phyloP scores from a whole-genome alignment of 1,140 invertebrate genomes.

The Diploscapter pachys region DNA sequence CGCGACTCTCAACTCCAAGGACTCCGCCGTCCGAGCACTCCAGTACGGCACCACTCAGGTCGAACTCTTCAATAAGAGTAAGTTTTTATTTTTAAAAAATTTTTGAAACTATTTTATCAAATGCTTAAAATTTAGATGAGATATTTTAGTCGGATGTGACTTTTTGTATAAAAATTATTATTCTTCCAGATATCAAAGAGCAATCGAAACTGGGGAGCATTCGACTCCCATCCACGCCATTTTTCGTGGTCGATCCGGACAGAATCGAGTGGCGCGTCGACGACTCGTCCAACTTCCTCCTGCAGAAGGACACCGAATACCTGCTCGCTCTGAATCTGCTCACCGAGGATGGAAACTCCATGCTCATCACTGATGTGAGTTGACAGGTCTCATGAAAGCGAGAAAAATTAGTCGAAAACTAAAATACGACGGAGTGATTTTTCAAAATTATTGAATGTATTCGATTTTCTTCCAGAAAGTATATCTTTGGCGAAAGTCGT shows the following conservation, averaged over 20 bases:
- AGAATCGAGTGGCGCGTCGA: conserved; percentile 45
- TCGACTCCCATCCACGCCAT: conserved; percentile 61
- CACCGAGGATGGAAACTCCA: conserved; percentile 66
- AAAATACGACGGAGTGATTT: too few species aligned
- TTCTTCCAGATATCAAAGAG: conserved; percentile 53
- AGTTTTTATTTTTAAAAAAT: conserved; percentile 47
- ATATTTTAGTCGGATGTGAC: conserved; percentile 3
- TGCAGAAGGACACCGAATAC: conserved; percentile 70
- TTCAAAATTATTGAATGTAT: too few species aligned
- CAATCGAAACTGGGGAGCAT: conserved; percentile 56
- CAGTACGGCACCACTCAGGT: conserved; percentile 69
- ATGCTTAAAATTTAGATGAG: background rate
- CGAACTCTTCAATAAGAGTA: conserved; percentile 63
- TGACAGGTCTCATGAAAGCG: conserved; percentile 1
- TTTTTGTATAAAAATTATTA: background rate
- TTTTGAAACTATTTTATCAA: conserved; percentile 1
- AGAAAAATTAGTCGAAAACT: too few species aligned
- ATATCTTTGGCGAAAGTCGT: too few species aligned
- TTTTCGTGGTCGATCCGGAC: conserved; percentile 61
- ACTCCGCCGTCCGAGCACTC: conserved; percentile 65
- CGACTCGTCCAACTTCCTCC: conserved; percentile 71
- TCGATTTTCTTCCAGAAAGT: too few species aligned
- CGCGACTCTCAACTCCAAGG: conserved; percentile 63
- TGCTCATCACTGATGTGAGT: conserved; percentile 63
- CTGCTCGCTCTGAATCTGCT: conserved; percentile 73